Conservation (phyloP, 1,140 invertebrate genomes). For the Reticulitermes speratus region DNA sequence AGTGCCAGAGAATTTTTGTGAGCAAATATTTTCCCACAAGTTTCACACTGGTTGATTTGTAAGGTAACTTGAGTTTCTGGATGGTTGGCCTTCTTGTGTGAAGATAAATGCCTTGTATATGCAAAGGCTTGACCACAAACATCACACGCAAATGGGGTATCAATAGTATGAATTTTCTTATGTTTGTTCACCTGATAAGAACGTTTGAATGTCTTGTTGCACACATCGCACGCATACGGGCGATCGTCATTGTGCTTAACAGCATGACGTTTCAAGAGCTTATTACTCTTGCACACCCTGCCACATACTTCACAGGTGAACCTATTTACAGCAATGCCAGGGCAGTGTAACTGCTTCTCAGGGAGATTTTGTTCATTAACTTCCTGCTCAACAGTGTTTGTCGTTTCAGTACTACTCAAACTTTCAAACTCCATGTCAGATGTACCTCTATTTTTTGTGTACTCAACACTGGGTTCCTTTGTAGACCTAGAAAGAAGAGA, state of each 20-base stretch:
- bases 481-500: constrained; percentile 11
- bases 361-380: constrained; percentile 55
- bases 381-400: background rate
- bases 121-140: constrained; percentile 53
- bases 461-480: background rate
- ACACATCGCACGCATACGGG: constrained; percentile 52
- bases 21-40: constrained; percentile 49
- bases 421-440: background rate
- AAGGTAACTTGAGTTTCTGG: constrained; percentile 39
- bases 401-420: background rate
- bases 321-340: constrained; percentile 48
- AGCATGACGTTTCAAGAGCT: constrained; percentile 53
- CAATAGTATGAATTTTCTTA: constrained; percentile 58
- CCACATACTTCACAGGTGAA: constrained; percentile 58
- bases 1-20: constrained; percentile 33
- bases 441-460: background rate
- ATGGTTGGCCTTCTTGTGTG: constrained; percentile 35
- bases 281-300: constrained; percentile 54
- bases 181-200: constrained; percentile 51
- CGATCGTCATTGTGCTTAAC: constrained; percentile 50
- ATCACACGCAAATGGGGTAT: constrained; percentile 53
- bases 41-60: constrained; percentile 45
- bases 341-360: constrained; percentile 57
- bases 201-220: constrained; percentile 51
- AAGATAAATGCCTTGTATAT: constrained; percentile 12